Conservation (phyloP, 2,797 vertebrate genomes). For the Melanogrammus aeglefinus region DNA sequence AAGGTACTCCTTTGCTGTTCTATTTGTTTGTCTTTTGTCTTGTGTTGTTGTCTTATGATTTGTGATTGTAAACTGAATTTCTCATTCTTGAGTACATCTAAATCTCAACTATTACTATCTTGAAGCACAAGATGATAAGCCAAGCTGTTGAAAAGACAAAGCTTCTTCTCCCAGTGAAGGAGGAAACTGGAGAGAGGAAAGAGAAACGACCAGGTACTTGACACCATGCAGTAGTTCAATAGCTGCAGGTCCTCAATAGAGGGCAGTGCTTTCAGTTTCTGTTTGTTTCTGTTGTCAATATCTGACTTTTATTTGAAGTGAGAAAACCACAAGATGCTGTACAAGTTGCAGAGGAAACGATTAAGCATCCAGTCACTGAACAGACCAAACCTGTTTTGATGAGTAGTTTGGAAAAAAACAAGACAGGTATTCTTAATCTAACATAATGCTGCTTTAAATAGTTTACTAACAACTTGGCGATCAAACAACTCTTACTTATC, state of each 20-base stretch:
- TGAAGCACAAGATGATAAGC: conserved; percentile 14
- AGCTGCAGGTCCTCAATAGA: not conserved
- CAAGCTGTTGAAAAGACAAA: conserved; percentile 17
- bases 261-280: not conserved
- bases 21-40: conserved; percentile 3
- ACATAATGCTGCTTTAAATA: not conserved
- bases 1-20: conserved; percentile 53
- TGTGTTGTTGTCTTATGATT: conserved; percentile 28
- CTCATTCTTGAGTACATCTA: conserved; percentile 29
- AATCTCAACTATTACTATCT: conserved; percentile 13
- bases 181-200: conserved; percentile 6
- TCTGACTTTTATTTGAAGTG: conserved; percentile 50
- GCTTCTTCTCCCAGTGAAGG: not conserved
- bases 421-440: conserved; percentile 53
- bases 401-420: conserved; percentile 39
- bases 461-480: not conserved
- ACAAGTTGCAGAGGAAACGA: conserved; percentile 45
- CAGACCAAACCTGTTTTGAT: conserved; percentile 40
- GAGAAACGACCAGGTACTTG: conserved; percentile 21
- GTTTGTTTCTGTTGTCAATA: not conserved
- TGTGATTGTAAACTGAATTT: conserved; percentile 34
- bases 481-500: not conserved
- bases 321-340: conserved; percentile 33
- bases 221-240: not conserved
- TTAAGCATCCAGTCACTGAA: conserved; percentile 42